phyloP scores from a whole-genome alignment of 2,888 invertebrate genomes.

The Amphipyra tragopoginis region DNA sequence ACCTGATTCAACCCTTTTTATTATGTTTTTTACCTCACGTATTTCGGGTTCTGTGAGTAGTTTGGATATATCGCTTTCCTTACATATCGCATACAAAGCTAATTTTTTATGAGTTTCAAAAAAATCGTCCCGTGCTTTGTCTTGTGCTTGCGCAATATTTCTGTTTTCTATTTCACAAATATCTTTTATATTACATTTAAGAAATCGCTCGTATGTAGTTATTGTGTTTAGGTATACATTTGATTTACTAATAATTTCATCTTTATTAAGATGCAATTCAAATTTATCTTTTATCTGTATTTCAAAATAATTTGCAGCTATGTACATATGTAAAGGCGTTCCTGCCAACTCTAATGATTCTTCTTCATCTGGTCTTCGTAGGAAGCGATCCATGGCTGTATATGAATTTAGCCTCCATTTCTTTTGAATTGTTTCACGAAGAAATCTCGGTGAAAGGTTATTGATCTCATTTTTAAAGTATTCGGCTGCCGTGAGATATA shows the following conservation, averaged over 20 bases:
- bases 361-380: constrained; percentile 55
- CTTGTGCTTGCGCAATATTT: constrained; percentile 37
- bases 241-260: constrained; percentile 52
- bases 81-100: constrained; percentile 64
- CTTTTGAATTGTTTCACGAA: constrained; percentile 56
- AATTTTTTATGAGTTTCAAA: constrained; percentile 62
- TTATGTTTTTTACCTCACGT: constrained; percentile 55
- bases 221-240: constrained; percentile 57
- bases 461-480: constrained; percentile 62
- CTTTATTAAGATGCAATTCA: constrained; percentile 47
- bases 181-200: constrained; percentile 60
- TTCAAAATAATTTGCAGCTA: constrained; percentile 65
- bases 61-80: constrained; percentile 59
- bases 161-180: constrained; percentile 40
- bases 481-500: constrained; percentile 57
- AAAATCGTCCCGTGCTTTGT: constrained; percentile 49
- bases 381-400: constrained; percentile 52
- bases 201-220: constrained; percentile 57
- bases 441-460: constrained; percentile 53
- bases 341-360: constrained; percentile 58
- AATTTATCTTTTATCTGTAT: constrained; percentile 60
- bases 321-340: constrained; percentile 68
- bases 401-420: constrained; percentile 56
- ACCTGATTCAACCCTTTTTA: constrained; percentile 59
- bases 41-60: constrained; percentile 61